phyloP scores from a whole-genome alignment of 2,797 vertebrate species.

The Taeniopygia guttata region DNA sequence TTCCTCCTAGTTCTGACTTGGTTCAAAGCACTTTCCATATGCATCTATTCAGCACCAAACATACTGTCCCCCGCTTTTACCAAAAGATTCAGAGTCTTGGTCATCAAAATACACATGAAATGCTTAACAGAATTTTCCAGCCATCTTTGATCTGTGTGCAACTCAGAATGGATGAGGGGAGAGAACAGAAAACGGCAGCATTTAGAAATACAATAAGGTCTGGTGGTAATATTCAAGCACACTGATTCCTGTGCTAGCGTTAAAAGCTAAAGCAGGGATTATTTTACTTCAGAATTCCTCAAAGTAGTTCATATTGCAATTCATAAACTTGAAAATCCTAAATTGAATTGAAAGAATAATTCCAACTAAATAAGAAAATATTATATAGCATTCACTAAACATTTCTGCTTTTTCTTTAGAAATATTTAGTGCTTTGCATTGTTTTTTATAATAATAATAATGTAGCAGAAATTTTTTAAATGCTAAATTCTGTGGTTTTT shows the following conservation, averaged over 20 bases:
- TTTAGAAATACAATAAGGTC: background rate
- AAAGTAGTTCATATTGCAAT: background rate
- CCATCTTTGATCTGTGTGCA: background rate
- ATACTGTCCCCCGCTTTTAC: background rate
- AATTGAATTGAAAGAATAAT: background rate
- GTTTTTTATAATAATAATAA: background rate
- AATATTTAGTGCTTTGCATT: background rate
- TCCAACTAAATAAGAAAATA: background rate
- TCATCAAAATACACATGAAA: background rate
- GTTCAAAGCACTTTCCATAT: background rate
- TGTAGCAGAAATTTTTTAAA: background rate
- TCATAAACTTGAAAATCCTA: background rate
- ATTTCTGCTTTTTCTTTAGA: background rate
- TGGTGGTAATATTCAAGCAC: background rate
- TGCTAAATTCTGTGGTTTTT: background rate
- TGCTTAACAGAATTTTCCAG: background rate
- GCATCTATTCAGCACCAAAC: background rate
- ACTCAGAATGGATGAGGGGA: background rate
- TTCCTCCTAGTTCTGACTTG: constrained; percentile 17
- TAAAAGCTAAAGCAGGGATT: background rate
- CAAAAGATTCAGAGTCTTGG: background rate
- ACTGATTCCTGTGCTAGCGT: background rate
- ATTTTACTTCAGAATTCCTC: background rate
- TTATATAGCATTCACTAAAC: background rate
- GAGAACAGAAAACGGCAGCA: background rate